A percentile compares a stretch with the other conserved stretches of the same genome.
Conservation (phyloP, 2,888 invertebrate species). For the Brachypterus glaber region DNA sequence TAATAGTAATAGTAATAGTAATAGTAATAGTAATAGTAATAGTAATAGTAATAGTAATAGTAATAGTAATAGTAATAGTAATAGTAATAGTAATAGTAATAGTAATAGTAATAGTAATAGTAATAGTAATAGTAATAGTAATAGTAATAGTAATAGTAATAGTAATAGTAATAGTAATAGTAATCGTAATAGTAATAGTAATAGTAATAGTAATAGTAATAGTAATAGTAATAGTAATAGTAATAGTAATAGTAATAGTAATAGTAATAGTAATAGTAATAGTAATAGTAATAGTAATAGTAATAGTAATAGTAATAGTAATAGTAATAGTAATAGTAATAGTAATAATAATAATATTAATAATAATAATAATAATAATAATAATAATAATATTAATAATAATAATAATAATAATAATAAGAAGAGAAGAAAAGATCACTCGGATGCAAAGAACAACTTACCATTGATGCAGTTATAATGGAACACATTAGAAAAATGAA, state of each 20-base stretch:
- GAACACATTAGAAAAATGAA: constrained; percentile 6
- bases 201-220: constrained; percentile 1
- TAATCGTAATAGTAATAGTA: too few relatives aligned
- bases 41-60: background rate
- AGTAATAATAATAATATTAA: too few relatives aligned
- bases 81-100: constrained; percentile 1
- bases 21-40: too few relatives aligned
- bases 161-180: background rate
- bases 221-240: background rate
- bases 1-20: too few relatives aligned
- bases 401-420: too few relatives aligned
- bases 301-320: too few relatives aligned
- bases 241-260: background rate
- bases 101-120: background rate
- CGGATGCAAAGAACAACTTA: too few relatives aligned
- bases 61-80: background rate
- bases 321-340: too few relatives aligned
- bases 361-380: too few relatives aligned
- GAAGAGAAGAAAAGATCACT: too few relatives aligned
- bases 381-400: too few relatives aligned
- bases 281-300: background rate
- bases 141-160: constrained; percentile 1
- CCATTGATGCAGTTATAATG: constrained; percentile 11
- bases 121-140: background rate
- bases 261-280: background rate